These are phyloP conservation scores for Gadus macrocephalus DNA, from an alignment of 2,113 vertebrate species.

Conservation along the genomic window DNA sequence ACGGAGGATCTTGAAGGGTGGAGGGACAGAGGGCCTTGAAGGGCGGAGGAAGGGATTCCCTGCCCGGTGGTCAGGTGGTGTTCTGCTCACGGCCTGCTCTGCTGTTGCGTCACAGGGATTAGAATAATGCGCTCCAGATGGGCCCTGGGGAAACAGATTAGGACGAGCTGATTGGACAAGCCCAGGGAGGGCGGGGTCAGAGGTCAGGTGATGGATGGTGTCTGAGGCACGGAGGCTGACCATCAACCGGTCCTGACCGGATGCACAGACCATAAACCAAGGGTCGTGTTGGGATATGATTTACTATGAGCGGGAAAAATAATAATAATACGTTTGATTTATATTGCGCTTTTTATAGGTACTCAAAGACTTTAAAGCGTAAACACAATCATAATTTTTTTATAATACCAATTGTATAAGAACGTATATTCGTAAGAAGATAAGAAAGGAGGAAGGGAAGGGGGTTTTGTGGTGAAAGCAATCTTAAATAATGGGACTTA, in stretches of 20 bases:
- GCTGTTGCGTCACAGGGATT: slow-evolving; percentile 69
- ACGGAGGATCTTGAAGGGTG: background rate
- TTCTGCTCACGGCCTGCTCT: slow-evolving; percentile 38
- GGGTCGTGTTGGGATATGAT: background rate
- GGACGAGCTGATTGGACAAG: slow-evolving; percentile 58
- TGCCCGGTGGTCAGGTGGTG: slow-evolving; percentile 37
- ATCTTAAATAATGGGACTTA: no score
- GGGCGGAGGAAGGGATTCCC: slow-evolving; percentile 21
- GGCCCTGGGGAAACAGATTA: slow-evolving; percentile 63
- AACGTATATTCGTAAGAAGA: no score
- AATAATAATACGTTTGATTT: background rate
- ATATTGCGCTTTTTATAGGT: no score
- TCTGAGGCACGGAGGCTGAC: slow-evolving; percentile 12
- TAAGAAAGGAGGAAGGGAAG: no score
- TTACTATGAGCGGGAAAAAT: background rate
- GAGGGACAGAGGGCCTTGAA: no score
- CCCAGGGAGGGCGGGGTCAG: slow-evolving; percentile 21
- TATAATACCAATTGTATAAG: no score
- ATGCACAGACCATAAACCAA: background rate
- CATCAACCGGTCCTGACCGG: slow-evolving; percentile 10
- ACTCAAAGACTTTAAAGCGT: no score
- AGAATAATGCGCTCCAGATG: slow-evolving; percentile 67
- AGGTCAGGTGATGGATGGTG: slow-evolving; percentile 46
- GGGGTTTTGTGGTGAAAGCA: no score
- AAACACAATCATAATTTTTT: no score